Evolutionary conservation across 2,797 vertebrate species (phyloP).

Genomic region (Picus viridis): DNA sequence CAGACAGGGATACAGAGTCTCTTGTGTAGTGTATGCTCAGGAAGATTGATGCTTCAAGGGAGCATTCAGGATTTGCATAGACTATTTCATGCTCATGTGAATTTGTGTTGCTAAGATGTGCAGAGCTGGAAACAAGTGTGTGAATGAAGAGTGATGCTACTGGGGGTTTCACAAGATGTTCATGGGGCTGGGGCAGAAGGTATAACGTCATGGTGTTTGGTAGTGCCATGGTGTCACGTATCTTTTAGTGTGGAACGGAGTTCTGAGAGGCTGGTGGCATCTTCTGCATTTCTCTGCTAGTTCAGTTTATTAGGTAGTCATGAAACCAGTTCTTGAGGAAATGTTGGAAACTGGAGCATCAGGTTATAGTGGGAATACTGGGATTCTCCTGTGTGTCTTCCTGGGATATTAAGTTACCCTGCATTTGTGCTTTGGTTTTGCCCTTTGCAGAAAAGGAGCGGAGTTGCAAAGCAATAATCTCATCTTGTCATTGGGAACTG

Average conservation of each 20-base stretch:
- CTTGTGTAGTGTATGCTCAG: neutral
- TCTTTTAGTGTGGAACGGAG: neutral
- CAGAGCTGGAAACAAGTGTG: neutral
- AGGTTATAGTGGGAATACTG: neutral
- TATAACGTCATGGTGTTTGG: rapidly evolving
- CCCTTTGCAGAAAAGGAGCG: neutral
- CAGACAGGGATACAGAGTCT: neutral
- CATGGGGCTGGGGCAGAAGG: rapidly evolving
- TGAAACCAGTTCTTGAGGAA: neutral
- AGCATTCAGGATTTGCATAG: neutral
- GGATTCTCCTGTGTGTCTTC: neutral
- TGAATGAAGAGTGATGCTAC: neutral
- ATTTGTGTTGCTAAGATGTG: neutral
- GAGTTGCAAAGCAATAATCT: neutral
- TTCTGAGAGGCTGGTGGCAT: neutral
- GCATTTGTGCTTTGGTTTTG: neutral
- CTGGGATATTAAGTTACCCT: neutral
- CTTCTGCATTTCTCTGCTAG: neutral
- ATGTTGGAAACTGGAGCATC: neutral
- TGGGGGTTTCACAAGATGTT: neutral
- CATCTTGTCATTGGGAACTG: neutral
- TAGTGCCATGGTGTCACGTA: neutral
- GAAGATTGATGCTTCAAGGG: neutral
- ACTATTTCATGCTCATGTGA: neutral
- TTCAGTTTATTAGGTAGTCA: neutral